Base-by-base conservation (phyloP, 1,140 invertebrate genomes). In the Schlechtendalia chinensis region DNA sequence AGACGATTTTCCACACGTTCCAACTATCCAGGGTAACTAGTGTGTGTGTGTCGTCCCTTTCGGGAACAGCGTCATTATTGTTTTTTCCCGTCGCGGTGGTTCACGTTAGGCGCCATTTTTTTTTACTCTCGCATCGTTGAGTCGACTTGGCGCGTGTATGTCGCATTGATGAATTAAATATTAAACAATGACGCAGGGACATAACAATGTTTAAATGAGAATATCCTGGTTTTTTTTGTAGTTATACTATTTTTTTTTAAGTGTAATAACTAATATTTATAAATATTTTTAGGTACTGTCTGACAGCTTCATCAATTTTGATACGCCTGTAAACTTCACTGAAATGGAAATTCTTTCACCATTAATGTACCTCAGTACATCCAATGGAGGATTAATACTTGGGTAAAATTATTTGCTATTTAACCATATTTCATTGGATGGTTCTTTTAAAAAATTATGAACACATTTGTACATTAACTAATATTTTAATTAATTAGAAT, bases 311-410 rank as follows among this genome's bases (percentile, higher is more conserved):
- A n/a, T 72, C 22, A 11, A 1, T 19, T 72, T 72, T 29, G 17
- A 72, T 5, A 11, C 4, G 6, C 69, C 69, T 14, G 69, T 72
- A 16, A 72, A 72, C 19, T 16, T 72, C 19, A n/a, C 6, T 29
- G 69, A 72, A n/a, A 54, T 72, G 17, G 6, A n/a, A 54, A 32
- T 72, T 29, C 47, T 72, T 54, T 72, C 69, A 1, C 50, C 69
- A 14, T 29, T 17, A 5, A 53, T 29, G 47, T 72, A 5, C n/a
- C n/a, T 54, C 10, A n/a, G 4, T 5, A 29, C 47, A 27, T 0
- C 16, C 5, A 54, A 6, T 5, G 69, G 69, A 54, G 69, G 69
- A 29, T 27, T 72, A 1, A 29, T 72, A 12, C 1, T 32, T 12
- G 69, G 69, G 50, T 72, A 72, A 72, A 50, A 71, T 24, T 0